Evolutionary conservation across 2,888 invertebrate species (phyloP), one percentile per base, ranked within the genome.

Genomic region (Altica lythri): DNA sequence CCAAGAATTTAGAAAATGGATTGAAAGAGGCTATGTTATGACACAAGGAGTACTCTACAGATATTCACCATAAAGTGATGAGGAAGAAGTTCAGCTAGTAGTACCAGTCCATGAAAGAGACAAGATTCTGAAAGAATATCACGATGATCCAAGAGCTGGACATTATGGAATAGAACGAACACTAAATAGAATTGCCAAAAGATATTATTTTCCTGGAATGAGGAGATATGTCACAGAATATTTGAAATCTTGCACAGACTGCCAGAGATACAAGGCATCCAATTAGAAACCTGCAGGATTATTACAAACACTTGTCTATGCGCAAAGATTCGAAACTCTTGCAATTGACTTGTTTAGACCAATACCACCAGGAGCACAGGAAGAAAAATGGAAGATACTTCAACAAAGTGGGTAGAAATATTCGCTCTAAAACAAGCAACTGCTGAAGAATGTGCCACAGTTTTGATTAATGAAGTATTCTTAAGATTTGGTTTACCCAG

Each of bases 401-500:
- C 22, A 22, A 22, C 22, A 5, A 22, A 22, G 8, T 22, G 22
- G 22, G 22, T 22, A 5, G 22, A 22, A 22, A 5, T 22, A 8
- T 22, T 22, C 8, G 22, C 22, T n/a, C n/a, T n/a, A n/a, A n/a
- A n/a, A n/a, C n/a, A n/a, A n/a, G n/a, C n/a, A n/a, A n/a, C n/a
- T n/a, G n/a, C n/a, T n/a, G n/a, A n/a, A n/a, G n/a, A n/a, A n/a
- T n/a, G n/a, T n/a, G n/a, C n/a, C n/a, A n/a, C n/a, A 22, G 4
- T 22, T 22, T 8, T 22, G 4, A 22, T 22, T 22, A 22, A 22
- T 22, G 22, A 5, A 53, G 52, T 68, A 14, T 53, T 67, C 16
- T 53, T 67, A 3, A 56, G 73, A 1, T 73, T 66, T 58, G 73
- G 73, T 1, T 37, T 64, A 1, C 72, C 73, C 0, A 13, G 72